These are phyloP conservation scores for Chorisops tibialis DNA, from an alignment of 2,888 invertebrate genomes.

Conservation along the genomic window DNA sequence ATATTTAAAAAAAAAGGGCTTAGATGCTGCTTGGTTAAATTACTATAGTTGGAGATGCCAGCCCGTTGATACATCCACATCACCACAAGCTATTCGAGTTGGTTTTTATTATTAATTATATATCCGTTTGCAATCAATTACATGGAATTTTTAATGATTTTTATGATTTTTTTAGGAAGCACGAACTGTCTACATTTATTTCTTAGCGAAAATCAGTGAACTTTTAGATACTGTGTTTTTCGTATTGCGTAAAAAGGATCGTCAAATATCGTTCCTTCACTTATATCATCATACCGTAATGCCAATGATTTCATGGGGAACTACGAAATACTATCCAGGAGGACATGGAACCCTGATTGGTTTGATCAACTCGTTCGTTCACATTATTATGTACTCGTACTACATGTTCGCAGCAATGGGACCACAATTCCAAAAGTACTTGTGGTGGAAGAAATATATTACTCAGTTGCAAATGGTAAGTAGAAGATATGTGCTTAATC, in stretches of 20 bases:
- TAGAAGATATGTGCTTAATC: too few species aligned
- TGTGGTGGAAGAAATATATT: constrained; percentile 94
- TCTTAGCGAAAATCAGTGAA: constrained; percentile 85
- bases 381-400: constrained; percentile 92
- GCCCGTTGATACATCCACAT: constrained; percentile 79
- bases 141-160: neutral
- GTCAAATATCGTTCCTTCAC: constrained; percentile 86
- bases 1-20: constrained; percentile 57
- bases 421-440: constrained; percentile 78
- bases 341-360: constrained; percentile 86
- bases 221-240: constrained; percentile 91
- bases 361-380: constrained; percentile 88
- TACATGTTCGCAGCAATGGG: constrained; percentile 87
- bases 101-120: constrained; percentile 48
- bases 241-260: constrained; percentile 85
- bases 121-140: neutral
- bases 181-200: constrained; percentile 78
- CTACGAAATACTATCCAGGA: constrained; percentile 81
- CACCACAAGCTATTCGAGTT: constrained; percentile 77
- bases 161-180: constrained; percentile 55
- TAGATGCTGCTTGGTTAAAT: constrained; percentile 72
- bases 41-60: constrained; percentile 89
- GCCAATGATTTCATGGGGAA: constrained; percentile 92
- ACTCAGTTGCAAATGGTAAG: constrained; percentile 86
- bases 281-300: constrained; percentile 93